Evolutionary conservation across 2,113 vertebrate genomes (phyloP), one percentile per base, ranked within the genome.

Genomic region (Centropus bengalensis): DNA sequence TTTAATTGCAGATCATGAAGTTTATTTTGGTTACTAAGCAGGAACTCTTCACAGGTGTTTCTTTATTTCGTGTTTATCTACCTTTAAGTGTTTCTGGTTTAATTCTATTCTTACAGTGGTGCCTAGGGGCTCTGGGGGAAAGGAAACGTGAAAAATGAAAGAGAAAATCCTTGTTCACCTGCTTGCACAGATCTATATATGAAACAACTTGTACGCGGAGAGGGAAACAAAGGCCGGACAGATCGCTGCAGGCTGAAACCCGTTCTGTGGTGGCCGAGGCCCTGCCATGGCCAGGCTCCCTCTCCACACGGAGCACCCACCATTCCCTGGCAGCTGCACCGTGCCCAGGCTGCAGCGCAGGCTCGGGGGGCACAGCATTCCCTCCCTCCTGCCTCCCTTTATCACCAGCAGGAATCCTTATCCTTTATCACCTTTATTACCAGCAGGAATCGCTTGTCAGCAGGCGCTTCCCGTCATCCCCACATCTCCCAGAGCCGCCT

Each of bases 161-260:
- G 28, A 28, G 36, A 28, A 81, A 63, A 44, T 15, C 54, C 11
- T 21, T 32, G 10, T 49, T 44, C 3, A 11, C 13, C 23, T 13
- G n/a, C 51, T 17, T 28, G 10, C 47, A 23, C 5, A 0, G 3
- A 6, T 26, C 38, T 54, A 2, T 2, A 1, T 3, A 8, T 1
- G 10, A 78, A 60, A 36, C 32, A 28, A 12, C 8, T 59, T 26
- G 36, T 17, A 17, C 0, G 0, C 1, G 19, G 28, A 47, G 8
- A 4, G 14, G 40, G 11, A 17, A 49, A 22, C 7, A 23, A 14
- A 18, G 14, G 3, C 3, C 2, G 21, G 24, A 20, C 14, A 0
- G 27, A 69, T 28, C 20, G 5, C 49, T 63, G 21, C 32, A 1
- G 10, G 14, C 44, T 8, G 0, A 32, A 8, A 18, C 10, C 18